A percentile compares a stretch with the other conserved stretches of the same genome.
These are phyloP conservation scores for Merodon equestris DNA, from an alignment of 2,888 invertebrate species.

Conservation along the genomic window DNA sequence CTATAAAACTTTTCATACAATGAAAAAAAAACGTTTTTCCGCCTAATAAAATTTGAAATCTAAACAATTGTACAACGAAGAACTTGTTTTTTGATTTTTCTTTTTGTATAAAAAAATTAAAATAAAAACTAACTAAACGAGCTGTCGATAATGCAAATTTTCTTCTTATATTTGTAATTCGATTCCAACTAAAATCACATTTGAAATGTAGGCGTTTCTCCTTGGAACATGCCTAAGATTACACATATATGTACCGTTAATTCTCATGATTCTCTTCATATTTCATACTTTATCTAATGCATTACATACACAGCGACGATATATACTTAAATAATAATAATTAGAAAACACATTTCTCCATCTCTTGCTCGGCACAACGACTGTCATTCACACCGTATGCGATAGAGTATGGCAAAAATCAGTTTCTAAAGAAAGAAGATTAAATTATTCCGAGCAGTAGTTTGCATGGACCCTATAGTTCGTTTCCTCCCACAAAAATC, in stretches of 20 bases:
- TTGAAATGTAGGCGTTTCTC: slow-evolving; percentile 63
- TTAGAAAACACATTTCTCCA: slow-evolving; percentile 15
- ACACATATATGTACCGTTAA: too few species aligned
- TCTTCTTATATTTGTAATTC: slow-evolving; percentile 66
- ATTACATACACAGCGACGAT: slow-evolving; percentile 53
- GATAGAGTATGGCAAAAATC: too few species aligned
- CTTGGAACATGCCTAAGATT: background rate
- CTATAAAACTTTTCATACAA: background rate
- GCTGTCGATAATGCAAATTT: slow-evolving; percentile 58
- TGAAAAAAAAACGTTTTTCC: background rate
- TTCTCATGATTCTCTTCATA: background rate
- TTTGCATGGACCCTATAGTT: too few species aligned
- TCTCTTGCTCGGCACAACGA: slow-evolving; percentile 3
- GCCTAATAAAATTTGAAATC: background rate
- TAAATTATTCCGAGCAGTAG: too few species aligned
- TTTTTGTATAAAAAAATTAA: slow-evolving; percentile 45
- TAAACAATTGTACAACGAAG: background rate
- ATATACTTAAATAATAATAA: background rate
- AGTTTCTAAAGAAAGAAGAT: too few species aligned
- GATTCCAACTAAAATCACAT: slow-evolving; percentile 69
- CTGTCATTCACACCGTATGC: too few species aligned
- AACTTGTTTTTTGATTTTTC: background rate
- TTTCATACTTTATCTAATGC: slow-evolving; percentile 50
- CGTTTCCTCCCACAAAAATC: too few species aligned
- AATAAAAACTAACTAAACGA: slow-evolving; percentile 60